These are phyloP conservation scores for Drosophila melanica DNA, from an alignment of 1,140 invertebrate species.

Conservation along the genomic window DNA sequence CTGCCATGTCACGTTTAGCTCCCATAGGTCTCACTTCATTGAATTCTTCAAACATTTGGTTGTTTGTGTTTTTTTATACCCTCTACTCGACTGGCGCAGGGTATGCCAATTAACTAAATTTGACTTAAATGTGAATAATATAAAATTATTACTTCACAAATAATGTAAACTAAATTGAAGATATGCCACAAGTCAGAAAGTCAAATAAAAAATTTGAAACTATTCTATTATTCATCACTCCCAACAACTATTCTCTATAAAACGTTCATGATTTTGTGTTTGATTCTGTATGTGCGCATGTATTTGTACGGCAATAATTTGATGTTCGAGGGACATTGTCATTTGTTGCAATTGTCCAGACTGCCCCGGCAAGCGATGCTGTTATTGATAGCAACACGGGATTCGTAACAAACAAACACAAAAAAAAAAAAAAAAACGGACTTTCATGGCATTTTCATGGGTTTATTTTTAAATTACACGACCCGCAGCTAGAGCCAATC, in stretches of 20 bases:
- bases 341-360: constrained; percentile 41
- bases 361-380: constrained; percentile 1
- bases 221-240: not conserved
- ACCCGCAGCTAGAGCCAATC: constrained; percentile 6
- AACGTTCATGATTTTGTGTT: not conserved
- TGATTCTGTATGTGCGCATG: constrained; percentile 36
- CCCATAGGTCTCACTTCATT: constrained; percentile 1
- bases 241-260: not conserved
- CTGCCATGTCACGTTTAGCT: not conserved
- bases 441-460: constrained; percentile 4
- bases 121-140: not conserved
- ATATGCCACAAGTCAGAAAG: not conserved
- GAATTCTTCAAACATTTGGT: constrained; percentile 12
- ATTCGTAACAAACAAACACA: not conserved
- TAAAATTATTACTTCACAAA: not conserved
- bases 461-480: constrained; percentile 16
- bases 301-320: constrained; percentile 66
- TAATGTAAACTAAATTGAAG: not conserved
- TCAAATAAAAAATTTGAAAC: not conserved
- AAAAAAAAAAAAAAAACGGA: constrained; percentile 14
- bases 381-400: constrained; percentile 13
- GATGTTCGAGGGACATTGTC: constrained; percentile 58
- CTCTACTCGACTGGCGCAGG: not conserved
- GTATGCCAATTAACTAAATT: not conserved
- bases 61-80: constrained; percentile 44